A percentile compares a stretch with the other conserved stretches of the same genome.
These are phyloP conservation scores for Amiota communis DNA, from an alignment of 2,888 invertebrate species.

Conservation along the genomic window DNA sequence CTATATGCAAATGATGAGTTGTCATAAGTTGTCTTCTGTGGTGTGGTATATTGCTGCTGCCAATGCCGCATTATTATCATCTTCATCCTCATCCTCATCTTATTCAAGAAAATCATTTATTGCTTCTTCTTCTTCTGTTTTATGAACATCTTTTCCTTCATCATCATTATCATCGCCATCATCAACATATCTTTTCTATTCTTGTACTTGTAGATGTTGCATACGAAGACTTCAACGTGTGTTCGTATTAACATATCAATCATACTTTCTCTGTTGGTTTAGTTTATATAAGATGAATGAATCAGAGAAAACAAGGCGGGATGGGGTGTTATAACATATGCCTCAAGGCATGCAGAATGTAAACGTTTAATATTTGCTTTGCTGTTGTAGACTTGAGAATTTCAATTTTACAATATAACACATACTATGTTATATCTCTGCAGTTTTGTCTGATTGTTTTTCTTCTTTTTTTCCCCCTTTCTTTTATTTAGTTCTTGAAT, in stretches of 20 bases:
- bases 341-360: constrained; percentile 17
- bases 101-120: constrained; percentile 9
- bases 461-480: no score
- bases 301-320: not conserved
- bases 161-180: not conserved
- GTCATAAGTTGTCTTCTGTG: not conserved
- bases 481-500: no score
- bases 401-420: constrained; percentile 9
- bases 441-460: constrained; percentile 1
- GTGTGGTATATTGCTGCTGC: not conserved
- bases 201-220: constrained; percentile 16
- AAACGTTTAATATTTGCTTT: constrained; percentile 22
- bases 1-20: constrained; percentile 61
- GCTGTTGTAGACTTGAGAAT: constrained; percentile 8
- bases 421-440: not conserved
- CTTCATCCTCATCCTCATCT: constrained; percentile 4
- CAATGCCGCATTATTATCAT: not conserved
- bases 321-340: constrained; percentile 6
- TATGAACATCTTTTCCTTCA: not conserved
- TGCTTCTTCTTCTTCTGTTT: constrained; percentile 16
- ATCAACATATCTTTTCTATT: constrained; percentile 20
- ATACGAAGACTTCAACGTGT: constrained; percentile 47
- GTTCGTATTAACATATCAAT: constrained; percentile 62
- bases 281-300: not conserved
- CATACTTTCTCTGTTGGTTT: constrained; percentile 38